A percentile compares a stretch with the other conserved stretches of the same genome.
phyloP scores from a whole-genome alignment of 2,797 vertebrate species.

The Oophaga sylvatica region DNA sequence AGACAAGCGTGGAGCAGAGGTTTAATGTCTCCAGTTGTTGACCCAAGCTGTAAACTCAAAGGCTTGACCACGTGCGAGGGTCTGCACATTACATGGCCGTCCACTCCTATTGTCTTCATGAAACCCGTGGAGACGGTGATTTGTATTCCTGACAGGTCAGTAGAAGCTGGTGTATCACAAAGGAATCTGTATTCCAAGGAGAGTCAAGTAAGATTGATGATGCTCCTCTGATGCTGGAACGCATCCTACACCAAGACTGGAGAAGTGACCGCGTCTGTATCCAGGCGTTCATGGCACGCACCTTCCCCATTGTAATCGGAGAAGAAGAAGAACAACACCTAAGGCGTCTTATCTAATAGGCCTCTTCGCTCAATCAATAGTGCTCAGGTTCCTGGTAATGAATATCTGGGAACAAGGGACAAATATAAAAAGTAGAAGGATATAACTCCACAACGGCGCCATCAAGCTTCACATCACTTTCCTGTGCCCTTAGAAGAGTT shows the following conservation, averaged over 20 bases:
- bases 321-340: neutral
- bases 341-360: slow-evolving; percentile 10
- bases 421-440: neutral
- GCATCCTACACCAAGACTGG: slow-evolving; percentile 6
- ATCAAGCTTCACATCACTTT: neutral
- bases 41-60: slow-evolving; percentile 24
- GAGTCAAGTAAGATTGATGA: slow-evolving; percentile 54
- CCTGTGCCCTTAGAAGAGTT: neutral
- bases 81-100: slow-evolving; percentile 3
- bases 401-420: neutral
- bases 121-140: slow-evolving; percentile 42
- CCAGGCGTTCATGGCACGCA: neutral
- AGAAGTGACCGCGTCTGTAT: slow-evolving; percentile 16
- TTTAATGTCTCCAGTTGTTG: slow-evolving; percentile 35
- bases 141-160: slow-evolving; percentile 52
- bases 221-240: neutral
- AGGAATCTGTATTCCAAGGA: slow-evolving; percentile 49
- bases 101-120: slow-evolving; percentile 8
- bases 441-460: neutral
- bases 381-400: slow-evolving; percentile 1
- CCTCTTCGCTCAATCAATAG: neutral
- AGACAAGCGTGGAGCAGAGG: slow-evolving; percentile 39
- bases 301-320: slow-evolving; percentile 2
- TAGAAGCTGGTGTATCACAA: slow-evolving; percentile 29
- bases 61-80: slow-evolving; percentile 45